These are phyloP conservation scores for Chiroxiphia lanceolata DNA, from an alignment of 2,797 vertebrate species.

Conservation along the genomic window DNA sequence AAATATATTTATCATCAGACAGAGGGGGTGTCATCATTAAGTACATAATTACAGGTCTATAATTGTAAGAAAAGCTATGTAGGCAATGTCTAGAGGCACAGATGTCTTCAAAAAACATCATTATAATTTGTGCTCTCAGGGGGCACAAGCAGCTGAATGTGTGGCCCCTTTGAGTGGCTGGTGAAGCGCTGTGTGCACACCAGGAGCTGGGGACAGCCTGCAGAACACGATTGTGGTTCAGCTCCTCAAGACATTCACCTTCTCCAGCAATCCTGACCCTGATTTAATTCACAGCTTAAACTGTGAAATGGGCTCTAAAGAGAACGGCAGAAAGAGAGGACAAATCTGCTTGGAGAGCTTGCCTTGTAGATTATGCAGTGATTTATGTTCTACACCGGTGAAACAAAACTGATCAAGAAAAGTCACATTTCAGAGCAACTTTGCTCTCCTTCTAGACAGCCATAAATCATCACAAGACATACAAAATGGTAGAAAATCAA, in stretches of 20 bases:
- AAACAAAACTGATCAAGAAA: background rate
- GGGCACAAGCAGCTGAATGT: background rate
- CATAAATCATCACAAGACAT: background rate
- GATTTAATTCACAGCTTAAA: background rate
- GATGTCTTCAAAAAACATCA: background rate
- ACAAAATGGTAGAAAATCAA: background rate
- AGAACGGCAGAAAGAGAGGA: background rate
- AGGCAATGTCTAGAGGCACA: background rate
- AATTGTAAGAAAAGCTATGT: background rate
- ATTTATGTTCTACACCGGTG: background rate
- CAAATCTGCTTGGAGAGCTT: background rate
- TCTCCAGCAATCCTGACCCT: background rate
- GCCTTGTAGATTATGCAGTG: background rate
- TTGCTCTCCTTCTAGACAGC: background rate
- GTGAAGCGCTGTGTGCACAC: background rate
- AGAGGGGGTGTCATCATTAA: conserved; percentile 14
- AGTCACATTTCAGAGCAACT: background rate
- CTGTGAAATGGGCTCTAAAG: background rate
- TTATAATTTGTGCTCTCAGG: background rate
- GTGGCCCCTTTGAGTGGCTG: background rate
- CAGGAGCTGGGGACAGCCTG: rapidly evolving
- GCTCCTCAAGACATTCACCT: rapidly evolving
- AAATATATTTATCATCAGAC: conserved; percentile 31
- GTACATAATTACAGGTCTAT: conserved; percentile 11
- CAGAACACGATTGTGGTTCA: rapidly evolving